Percentiles rank a stretch among this genome's conserved stretches.
These are phyloP conservation scores for Probosciger aterrimus DNA, from an alignment of 2,113 vertebrate species.

Conservation along the genomic window DNA sequence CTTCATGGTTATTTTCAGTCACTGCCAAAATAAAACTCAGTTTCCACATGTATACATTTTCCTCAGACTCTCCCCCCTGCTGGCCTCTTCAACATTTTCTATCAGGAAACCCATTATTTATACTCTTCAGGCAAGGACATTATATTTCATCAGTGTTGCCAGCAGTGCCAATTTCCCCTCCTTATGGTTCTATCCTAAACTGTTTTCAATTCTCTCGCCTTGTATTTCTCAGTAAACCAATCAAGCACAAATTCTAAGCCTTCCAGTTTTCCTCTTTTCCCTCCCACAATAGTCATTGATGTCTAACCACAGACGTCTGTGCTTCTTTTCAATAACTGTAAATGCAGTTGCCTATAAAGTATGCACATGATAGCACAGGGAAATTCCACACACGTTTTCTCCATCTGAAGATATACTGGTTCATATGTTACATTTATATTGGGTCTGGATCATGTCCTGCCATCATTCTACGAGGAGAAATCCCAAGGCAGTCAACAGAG, in stretches of 20 bases:
- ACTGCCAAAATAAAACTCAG: conserved; percentile 44
- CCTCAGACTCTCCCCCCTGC: conserved; percentile 1
- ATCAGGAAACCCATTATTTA: conserved; percentile 59
- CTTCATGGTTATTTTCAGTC: conserved; percentile 43
- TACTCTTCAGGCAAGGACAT: conserved; percentile 48
- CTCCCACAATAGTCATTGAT: conserved; percentile 44
- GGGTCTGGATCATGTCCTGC: conserved; percentile 50
- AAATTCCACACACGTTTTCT: conserved; percentile 60
- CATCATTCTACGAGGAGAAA: conserved; percentile 48
- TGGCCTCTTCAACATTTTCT: conserved; percentile 54
- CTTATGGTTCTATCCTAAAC: conserved; percentile 4
- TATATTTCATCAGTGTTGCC: conserved; percentile 50
- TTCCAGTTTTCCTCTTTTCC: conserved; percentile 33
- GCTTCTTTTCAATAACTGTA: conserved; percentile 55
- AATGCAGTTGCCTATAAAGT: conserved; percentile 44
- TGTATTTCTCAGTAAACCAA: conserved; percentile 51
- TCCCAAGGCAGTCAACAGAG: conserved; percentile 53
- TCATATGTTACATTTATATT: conserved; percentile 46
- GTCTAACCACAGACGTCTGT: conserved; percentile 59
- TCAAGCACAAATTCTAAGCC: conserved; percentile 46
- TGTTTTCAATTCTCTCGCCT: conserved; percentile 44
- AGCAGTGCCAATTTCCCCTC: conserved; percentile 43
- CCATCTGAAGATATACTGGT: conserved; percentile 54
- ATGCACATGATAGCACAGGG: conserved; percentile 16
- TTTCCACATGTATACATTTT: conserved; percentile 53